phyloP scores from a whole-genome alignment of 1,140 invertebrate genomes.

The Papilio dardanus region DNA sequence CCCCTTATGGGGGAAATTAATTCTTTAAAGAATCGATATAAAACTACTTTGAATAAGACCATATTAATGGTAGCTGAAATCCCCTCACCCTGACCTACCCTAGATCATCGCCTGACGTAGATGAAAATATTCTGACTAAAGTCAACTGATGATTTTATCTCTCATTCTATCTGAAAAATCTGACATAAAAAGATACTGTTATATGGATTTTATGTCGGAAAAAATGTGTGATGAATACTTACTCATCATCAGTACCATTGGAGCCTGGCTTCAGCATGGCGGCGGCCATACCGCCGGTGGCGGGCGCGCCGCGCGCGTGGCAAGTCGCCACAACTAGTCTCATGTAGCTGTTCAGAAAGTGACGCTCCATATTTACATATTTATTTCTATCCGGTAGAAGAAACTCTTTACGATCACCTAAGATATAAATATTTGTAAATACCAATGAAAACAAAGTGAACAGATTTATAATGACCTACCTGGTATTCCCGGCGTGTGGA shows the following conservation, averaged over 20 bases:
- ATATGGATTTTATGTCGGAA: background rate
- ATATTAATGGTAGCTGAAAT: too few species aligned
- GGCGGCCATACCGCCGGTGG: slow-evolving; percentile 89
- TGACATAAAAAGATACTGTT: too few species aligned
- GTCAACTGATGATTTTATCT: too few species aligned
- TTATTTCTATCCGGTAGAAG: slow-evolving; percentile 87
- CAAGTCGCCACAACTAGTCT: slow-evolving; percentile 84
- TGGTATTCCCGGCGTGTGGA: too few species aligned
- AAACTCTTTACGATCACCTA: slow-evolving; percentile 84
- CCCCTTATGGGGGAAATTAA: too few species aligned
- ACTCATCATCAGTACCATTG: slow-evolving; percentile 64
- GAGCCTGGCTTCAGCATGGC: slow-evolving; percentile 79
- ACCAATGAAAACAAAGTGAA: background rate
- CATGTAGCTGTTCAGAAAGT: slow-evolving; percentile 86
- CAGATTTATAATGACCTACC: background rate
- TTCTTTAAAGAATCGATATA: too few species aligned
- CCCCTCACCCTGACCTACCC: too few species aligned
- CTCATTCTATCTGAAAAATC: too few species aligned
- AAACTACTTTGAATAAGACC: too few species aligned
- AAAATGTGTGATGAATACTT: slow-evolving; percentile 43
- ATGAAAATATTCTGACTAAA: too few species aligned
- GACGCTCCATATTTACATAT: slow-evolving; percentile 85
- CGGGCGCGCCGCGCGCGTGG: slow-evolving; percentile 84
- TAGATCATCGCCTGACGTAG: too few species aligned
- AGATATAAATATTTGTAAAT: slow-evolving; percentile 14